Conservation (phyloP, 2,797 vertebrate species). For the Sebastes hubbsi region DNA sequence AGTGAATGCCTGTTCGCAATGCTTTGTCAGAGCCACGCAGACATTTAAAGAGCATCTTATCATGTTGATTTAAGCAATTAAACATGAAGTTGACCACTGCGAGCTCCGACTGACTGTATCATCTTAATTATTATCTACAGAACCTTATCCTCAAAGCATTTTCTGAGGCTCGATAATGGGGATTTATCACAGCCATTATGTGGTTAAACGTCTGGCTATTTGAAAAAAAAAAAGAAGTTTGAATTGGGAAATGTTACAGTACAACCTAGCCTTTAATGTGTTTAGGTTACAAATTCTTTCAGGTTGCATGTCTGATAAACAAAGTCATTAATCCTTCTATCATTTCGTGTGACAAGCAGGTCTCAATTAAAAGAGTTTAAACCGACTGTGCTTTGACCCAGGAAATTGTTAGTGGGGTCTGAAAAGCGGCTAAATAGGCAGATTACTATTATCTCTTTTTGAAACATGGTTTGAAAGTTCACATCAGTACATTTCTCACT, state of each 20-base stretch:
- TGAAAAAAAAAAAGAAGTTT: conserved; percentile 63
- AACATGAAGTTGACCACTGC: conserved; percentile 85
- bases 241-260: conserved; percentile 72
- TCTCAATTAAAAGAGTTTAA: conserved; percentile 44
- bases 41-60: conserved; percentile 85
- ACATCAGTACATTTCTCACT: not conserved
- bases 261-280: conserved; percentile 71
- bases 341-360: conserved; percentile 45
- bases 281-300: conserved; percentile 71
- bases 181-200: conserved; percentile 82
- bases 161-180: conserved; percentile 78
- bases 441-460: conserved; percentile 24
- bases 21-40: conserved; percentile 74
- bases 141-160: conserved; percentile 87
- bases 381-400: conserved; percentile 59
- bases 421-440: conserved; percentile 44
- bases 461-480: conserved; percentile 20
- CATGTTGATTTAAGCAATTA: conserved; percentile 87
- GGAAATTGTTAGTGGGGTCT: conserved; percentile 65
- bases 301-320: conserved; percentile 69
- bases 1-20: conserved; percentile 71
- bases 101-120: conserved; percentile 82
- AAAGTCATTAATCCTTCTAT: conserved; percentile 66
- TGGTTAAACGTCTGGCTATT: conserved; percentile 84
- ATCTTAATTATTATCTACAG: conserved; percentile 84